phyloP scores from a whole-genome alignment of 1,140 invertebrate species.

The Drosophila guanche region DNA sequence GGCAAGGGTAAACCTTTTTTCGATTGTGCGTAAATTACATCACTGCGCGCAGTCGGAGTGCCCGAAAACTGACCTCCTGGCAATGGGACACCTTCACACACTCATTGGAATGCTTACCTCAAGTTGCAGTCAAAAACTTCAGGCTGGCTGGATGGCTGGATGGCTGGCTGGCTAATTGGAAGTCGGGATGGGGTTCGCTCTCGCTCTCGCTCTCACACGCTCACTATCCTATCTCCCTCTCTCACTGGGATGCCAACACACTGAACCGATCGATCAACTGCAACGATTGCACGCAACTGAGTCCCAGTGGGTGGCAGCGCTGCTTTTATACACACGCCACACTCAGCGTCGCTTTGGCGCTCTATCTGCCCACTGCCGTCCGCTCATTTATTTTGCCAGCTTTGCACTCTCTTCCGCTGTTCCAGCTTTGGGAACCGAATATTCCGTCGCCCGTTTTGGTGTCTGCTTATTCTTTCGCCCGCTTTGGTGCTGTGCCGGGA shows the following conservation, averaged over 20 bases:
- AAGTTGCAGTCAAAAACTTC: slow-evolving; percentile 21
- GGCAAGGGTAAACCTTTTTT: slow-evolving; percentile 40
- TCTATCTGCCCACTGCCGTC: neutral
- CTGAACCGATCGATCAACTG: slow-evolving; percentile 56
- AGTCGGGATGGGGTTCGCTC: slow-evolving; percentile 30
- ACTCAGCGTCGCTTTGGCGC: neutral
- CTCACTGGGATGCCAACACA: slow-evolving; percentile 17
- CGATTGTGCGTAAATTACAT: slow-evolving; percentile 67
- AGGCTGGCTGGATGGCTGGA: neutral
- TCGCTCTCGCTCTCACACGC: slow-evolving; percentile 18
- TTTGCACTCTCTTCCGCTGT: too few relatives aligned
- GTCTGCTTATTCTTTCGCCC: neutral
- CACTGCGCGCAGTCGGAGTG: slow-evolving; percentile 36
- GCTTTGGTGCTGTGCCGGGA: neutral
- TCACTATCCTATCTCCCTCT: slow-evolving; percentile 12
- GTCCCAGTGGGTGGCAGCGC: slow-evolving; percentile 4
- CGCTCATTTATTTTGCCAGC: too few relatives aligned
- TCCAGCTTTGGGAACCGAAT: too few relatives aligned
- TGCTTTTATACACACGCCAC: slow-evolving; percentile 62
- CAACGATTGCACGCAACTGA: slow-evolving; percentile 62
- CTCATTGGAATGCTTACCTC: slow-evolving; percentile 28
- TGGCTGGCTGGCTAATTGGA: slow-evolving; percentile 11
- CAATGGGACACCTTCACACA: neutral
- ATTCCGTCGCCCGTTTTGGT: too few relatives aligned
- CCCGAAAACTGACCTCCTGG: slow-evolving; percentile 19